Conservation (phyloP, 2,888 invertebrate species). For the Scrobipalpa atriplicella region DNA sequence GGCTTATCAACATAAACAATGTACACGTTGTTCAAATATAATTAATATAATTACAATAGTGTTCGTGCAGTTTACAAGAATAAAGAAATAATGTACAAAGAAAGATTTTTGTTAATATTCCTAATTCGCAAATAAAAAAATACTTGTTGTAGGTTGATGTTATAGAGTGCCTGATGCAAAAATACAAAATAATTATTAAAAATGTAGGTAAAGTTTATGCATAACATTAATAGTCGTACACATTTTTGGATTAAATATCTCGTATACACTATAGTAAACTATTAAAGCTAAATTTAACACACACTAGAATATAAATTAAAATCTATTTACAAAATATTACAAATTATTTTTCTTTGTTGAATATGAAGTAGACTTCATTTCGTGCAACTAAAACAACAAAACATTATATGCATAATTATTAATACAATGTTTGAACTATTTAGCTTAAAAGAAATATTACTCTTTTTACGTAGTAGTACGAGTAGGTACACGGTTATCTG, state of each 20-base stretch:
- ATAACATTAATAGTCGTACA: conserved; percentile 52
- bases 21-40: conserved; percentile 58
- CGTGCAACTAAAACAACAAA: conserved; percentile 21
- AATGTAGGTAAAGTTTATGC: conserved; percentile 46
- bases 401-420: neutral
- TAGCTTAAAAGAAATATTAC: conserved; percentile 8
- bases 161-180: conserved; percentile 22
- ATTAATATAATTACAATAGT: conserved; percentile 55
- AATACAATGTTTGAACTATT: conserved; percentile 17
- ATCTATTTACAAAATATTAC: conserved; percentile 80
- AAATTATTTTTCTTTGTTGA: conserved; percentile 38
- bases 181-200: conserved; percentile 49
- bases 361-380: conserved; percentile 15
- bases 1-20: conserved; percentile 65
- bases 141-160: conserved; percentile 31
- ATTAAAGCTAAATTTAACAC: conserved; percentile 79
- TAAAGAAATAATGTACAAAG: conserved; percentile 34
- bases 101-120: neutral
- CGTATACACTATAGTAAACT: conserved; percentile 64
- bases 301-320: conserved; percentile 72
- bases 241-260: conserved; percentile 73
- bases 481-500: conserved; percentile 1
- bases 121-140: conserved; percentile 38
- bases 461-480: neutral
- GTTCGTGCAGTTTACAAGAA: conserved; percentile 40